phyloP scores from a whole-genome alignment of 2,797 vertebrate species.

The Spheniscus humboldti region DNA sequence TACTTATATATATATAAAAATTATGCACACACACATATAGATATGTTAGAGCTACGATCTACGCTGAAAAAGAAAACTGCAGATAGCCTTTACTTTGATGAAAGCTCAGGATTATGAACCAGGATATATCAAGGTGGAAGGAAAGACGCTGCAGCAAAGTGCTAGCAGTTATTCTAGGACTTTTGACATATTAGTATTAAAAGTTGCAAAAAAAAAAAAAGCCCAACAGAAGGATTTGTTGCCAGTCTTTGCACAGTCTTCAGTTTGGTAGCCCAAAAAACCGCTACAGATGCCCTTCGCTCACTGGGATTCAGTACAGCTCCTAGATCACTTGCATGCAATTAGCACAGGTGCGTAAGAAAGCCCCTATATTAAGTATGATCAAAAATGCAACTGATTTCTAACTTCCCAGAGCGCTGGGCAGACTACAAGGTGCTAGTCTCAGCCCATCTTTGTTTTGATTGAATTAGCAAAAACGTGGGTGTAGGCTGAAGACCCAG shows the following conservation, averaged over 20 bases:
- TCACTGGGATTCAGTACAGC: neutral
- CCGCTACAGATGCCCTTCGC: neutral
- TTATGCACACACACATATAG: too few relatives aligned
- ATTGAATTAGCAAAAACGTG: neutral
- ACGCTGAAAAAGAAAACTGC: neutral
- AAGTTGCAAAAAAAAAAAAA: neutral
- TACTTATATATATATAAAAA: neutral
- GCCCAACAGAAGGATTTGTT: neutral
- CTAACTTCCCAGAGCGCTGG: neutral
- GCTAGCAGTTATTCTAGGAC: neutral
- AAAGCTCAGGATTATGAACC: neutral
- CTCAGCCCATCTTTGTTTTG: neutral
- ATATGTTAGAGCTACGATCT: neutral
- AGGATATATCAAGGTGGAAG: neutral
- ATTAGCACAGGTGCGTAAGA: neutral
- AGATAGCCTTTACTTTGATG: neutral
- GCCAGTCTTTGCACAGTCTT: neutral
- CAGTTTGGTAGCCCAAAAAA: neutral
- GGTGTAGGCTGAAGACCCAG: neutral
- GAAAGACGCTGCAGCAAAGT: neutral
- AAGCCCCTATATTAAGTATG: neutral
- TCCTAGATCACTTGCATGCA: neutral
- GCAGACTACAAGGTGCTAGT: neutral
- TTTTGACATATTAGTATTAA: neutral
- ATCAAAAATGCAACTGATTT: neutral